A percentile compares a stretch with the other conserved stretches of the same genome.
These are phyloP conservation scores for Aquatica leii DNA, from an alignment of 2,888 invertebrate species.

Conservation along the genomic window DNA sequence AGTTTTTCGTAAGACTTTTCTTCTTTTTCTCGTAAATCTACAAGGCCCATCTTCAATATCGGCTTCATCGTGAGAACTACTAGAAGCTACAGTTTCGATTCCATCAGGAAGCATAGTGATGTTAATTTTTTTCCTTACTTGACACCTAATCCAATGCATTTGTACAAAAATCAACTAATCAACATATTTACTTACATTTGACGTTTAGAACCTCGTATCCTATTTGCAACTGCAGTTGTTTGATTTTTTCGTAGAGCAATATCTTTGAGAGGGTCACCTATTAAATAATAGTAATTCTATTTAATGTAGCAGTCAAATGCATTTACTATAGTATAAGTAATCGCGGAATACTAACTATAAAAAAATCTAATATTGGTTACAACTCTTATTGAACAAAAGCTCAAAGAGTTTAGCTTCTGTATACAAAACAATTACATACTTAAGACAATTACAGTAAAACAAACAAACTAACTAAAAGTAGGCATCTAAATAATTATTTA, in stretches of 20 bases:
- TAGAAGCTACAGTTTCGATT: conserved; percentile 64
- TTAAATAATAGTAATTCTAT: too few relatives aligned
- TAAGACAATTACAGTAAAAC: too few relatives aligned
- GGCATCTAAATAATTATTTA: too few relatives aligned
- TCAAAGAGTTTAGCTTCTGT: too few relatives aligned
- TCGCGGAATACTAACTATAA: too few relatives aligned
- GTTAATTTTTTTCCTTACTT: conserved; percentile 45
- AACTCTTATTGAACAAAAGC: too few relatives aligned
- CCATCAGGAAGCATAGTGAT: conserved; percentile 58
- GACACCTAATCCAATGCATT: conserved; percentile 22
- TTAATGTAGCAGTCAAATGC: too few relatives aligned
- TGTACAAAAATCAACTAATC: too few relatives aligned
- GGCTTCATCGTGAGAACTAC: conserved; percentile 63
- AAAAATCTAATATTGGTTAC: too few relatives aligned
- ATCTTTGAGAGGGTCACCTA: conserved; percentile 29
- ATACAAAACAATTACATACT: too few relatives aligned
- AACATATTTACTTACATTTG: conserved; percentile 41
- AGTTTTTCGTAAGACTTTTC: conserved; percentile 69
- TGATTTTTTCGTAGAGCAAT: conserved; percentile 38
- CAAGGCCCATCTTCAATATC: conserved; percentile 59
- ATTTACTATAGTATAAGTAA: too few relatives aligned
- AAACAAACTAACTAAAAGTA: too few relatives aligned
- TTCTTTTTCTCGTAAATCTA: conserved; percentile 55
- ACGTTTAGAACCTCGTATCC: conserved; percentile 37
- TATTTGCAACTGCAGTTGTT: conserved; percentile 30